A percentile compares a stretch with the other conserved stretches of the same genome.
Evolutionary conservation across 2,113 vertebrate species (phyloP).

Genomic region (Nematolebias whitei): DNA sequence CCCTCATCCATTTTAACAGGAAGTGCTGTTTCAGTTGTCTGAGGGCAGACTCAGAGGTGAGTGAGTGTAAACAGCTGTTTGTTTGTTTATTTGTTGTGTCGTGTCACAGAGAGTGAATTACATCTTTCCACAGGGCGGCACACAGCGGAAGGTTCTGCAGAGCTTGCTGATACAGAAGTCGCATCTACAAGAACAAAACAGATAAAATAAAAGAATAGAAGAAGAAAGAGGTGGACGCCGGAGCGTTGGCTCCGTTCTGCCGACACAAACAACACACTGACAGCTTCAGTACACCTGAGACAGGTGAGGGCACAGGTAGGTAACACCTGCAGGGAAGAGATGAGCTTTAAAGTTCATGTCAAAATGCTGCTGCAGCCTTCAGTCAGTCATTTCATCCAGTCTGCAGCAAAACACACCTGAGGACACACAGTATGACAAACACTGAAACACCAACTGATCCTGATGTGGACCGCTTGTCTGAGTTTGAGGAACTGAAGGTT

Average conservation of each 20-base stretch:
- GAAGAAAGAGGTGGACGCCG: background rate
- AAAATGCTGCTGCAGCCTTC: background rate
- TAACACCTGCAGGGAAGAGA: background rate
- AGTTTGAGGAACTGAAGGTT: no score
- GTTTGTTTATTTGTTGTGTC: slow-evolving; percentile 7
- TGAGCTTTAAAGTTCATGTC: background rate
- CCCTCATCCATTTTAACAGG: no score
- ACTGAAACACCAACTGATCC: no score
- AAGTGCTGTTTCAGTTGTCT: no score
- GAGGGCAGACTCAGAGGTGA: background rate
- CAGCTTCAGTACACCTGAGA: background rate
- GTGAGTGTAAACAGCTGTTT: background rate
- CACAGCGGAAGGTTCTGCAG: slow-evolving; percentile 93
- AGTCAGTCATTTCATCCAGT: background rate
- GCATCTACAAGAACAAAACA: slow-evolving; percentile 78
- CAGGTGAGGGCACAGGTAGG: background rate
- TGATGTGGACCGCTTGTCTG: no score
- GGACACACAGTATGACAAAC: background rate
- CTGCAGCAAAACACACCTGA: background rate
- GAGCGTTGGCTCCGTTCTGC: background rate
- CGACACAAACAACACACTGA: background rate
- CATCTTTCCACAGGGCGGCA: slow-evolving; percentile 97
- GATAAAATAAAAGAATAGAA: slow-evolving; percentile 12
- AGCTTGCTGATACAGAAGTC: slow-evolving; percentile 91
- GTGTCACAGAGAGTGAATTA: slow-evolving; percentile 75